A percentile compares a stretch with the other conserved stretches of the same genome.
These are phyloP conservation scores for Spodoptera picta DNA, from an alignment of 2,888 invertebrate genomes.

Conservation along the genomic window DNA sequence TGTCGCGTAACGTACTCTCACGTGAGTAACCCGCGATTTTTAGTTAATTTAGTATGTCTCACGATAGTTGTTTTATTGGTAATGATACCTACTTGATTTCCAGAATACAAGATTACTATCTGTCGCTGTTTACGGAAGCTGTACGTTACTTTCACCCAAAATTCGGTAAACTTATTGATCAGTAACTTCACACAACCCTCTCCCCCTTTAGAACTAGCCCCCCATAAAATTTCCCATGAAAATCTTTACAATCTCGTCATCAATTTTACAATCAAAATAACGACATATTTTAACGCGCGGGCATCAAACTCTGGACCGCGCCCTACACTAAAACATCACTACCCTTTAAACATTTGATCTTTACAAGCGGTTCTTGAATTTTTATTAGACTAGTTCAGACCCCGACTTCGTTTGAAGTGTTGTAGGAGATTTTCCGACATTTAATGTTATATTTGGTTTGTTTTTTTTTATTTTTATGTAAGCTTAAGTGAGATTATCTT, in stretches of 20 bases:
- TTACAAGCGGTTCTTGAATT: conserved; percentile 38
- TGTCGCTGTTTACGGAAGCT: no score
- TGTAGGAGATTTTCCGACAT: not conserved
- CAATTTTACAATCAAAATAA: conserved; percentile 63
- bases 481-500: no score
- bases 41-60: no score
- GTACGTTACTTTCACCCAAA: not conserved
- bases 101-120: no score
- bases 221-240: conserved; percentile 57
- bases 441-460: not conserved
- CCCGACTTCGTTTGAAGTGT: conserved; percentile 19
- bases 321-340: conserved; percentile 57
- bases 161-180: conserved; percentile 23
- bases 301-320: conserved; percentile 55
- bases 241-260: conserved; percentile 59
- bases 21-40: no score
- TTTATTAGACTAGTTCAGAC: conserved; percentile 46
- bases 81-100: no score
- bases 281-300: conserved; percentile 59
- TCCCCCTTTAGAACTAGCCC: conserved; percentile 50
- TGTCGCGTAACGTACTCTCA: no score
- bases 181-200: conserved; percentile 14
- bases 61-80: no score
- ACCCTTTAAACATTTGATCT: conserved; percentile 56
- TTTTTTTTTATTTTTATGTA: not conserved